A percentile compares a stretch with the other conserved stretches of the same genome.
Conservation (phyloP, 1,140 invertebrate genomes). For the Neodiprion fabricii region DNA sequence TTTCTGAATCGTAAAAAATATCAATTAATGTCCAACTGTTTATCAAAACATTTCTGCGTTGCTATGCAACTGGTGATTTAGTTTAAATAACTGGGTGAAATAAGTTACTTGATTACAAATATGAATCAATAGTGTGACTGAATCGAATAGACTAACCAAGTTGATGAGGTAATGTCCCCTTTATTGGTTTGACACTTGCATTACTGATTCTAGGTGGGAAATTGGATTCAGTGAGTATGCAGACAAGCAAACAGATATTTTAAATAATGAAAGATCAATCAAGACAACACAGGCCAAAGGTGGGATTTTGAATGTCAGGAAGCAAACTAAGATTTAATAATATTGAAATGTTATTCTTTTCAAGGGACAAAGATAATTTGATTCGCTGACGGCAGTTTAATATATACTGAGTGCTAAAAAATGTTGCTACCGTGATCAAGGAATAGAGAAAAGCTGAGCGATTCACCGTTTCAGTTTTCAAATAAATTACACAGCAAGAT, state of each 20-base stretch:
- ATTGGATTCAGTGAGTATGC: neutral
- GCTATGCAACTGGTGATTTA: too few relatives aligned
- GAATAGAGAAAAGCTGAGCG: too few relatives aligned
- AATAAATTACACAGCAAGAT: neutral
- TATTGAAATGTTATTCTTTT: neutral
- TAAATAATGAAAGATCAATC: neutral
- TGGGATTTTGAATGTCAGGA: neutral
- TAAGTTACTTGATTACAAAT: too few relatives aligned
- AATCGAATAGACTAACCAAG: too few relatives aligned
- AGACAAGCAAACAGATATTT: too few relatives aligned
- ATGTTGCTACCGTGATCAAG: neutral
- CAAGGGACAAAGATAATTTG: neutral
- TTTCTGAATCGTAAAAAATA: too few relatives aligned
- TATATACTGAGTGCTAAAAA: neutral
- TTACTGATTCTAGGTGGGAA: neutral
- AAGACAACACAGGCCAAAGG: neutral
- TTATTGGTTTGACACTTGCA: constrained; percentile 2
- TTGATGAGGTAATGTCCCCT: neutral
- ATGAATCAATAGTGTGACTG: too few relatives aligned
- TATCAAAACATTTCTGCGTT: too few relatives aligned
- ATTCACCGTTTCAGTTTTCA: too few relatives aligned
- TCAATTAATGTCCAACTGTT: too few relatives aligned
- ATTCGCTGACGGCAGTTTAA: neutral
- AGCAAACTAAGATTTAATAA: neutral
- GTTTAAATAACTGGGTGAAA: too few relatives aligned